These are phyloP conservation scores for Alviniconcha marisindica DNA, from an alignment of 1,140 invertebrate genomes.

Conservation along the genomic window DNA sequence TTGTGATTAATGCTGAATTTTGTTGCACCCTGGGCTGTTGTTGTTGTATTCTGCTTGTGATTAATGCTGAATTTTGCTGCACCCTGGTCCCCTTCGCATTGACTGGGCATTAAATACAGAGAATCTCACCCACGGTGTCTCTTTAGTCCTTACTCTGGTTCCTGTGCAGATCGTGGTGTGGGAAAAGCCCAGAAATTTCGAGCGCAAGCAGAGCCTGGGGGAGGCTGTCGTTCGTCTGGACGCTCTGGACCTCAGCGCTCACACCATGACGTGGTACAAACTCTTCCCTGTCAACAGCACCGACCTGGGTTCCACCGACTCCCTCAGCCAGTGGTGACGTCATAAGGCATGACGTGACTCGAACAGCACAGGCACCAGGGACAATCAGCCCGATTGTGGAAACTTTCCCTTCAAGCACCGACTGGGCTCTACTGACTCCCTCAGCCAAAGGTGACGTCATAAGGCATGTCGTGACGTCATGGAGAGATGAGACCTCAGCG, in stretches of 20 bases:
- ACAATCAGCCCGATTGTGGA: neutral
- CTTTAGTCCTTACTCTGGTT: no score
- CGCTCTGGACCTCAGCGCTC: slow-evolving; percentile 85
- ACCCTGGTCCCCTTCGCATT: no score
- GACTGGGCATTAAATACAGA: no score
- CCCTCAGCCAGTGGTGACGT: slow-evolving; percentile 54
- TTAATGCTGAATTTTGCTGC: no score
- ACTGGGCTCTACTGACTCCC: neutral
- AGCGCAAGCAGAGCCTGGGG: slow-evolving; percentile 92
- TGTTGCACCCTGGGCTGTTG: no score
- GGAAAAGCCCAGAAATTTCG: slow-evolving; percentile 87
- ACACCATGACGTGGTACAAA: slow-evolving; percentile 92
- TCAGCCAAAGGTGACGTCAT: slow-evolving; percentile 48
- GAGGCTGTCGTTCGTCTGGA: slow-evolving; percentile 90
- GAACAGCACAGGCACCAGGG: neutral
- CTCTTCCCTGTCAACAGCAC: slow-evolving; percentile 80
- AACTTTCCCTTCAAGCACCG: slow-evolving; percentile 60
- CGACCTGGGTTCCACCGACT: slow-evolving; percentile 19
- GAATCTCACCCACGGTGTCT: no score
- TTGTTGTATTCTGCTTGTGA: no score
- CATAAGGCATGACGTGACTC: neutral
- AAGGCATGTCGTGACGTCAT: no score
- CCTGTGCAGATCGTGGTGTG: slow-evolving; percentile 84
- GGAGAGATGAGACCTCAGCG: no score
- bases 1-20: no score